Percentiles rank a stretch among this genome's conserved stretches.
Evolutionary conservation across 35 echinoderm and acorn worm species (phyloP).

Genomic region (Apostichopus parvimensis): DNA sequence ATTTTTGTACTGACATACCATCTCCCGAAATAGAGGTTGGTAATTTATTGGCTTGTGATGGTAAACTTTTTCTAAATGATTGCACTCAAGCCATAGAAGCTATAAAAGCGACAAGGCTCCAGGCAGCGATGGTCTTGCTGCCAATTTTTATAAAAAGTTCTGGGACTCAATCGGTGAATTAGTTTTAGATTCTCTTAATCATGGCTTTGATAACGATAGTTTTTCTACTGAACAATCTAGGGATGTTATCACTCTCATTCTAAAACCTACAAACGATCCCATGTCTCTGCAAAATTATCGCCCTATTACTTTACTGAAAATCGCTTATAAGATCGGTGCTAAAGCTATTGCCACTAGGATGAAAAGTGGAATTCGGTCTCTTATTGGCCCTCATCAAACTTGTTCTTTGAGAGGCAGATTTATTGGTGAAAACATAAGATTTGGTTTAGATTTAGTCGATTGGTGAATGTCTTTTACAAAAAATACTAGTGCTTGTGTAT

Average conservation of each 20-base stretch:
- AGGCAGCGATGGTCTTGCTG: too few species aligned
- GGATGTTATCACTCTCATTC: slow-evolving; percentile 2
- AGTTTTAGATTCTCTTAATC: too few species aligned
- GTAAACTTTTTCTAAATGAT: too few species aligned
- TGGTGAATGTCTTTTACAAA: background rate
- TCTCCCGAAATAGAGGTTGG: too few species aligned
- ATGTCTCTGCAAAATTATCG: background rate
- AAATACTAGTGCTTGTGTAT: slow-evolving; percentile 16
- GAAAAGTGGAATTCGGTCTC: background rate
- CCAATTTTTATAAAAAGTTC: too few species aligned
- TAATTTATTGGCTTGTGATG: too few species aligned
- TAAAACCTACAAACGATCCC: background rate
- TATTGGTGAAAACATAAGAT: slow-evolving; percentile 26
- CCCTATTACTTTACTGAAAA: background rate
- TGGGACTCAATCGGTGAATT: too few species aligned
- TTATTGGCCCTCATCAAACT: slow-evolving; percentile 14
- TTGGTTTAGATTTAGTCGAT: background rate
- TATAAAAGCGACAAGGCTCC: too few species aligned
- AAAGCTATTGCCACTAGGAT: background rate
- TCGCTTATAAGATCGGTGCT: background rate
- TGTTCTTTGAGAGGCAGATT: background rate
- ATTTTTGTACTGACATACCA: too few species aligned
- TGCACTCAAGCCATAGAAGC: too few species aligned
- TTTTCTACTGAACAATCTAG: background rate
- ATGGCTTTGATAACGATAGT: background rate